Percentiles rank a stretch among this genome's conserved stretches.
These are phyloP conservation scores for Sminthurides aquaticus DNA, from an alignment of 2,888 invertebrate species.

Conservation along the genomic window DNA sequence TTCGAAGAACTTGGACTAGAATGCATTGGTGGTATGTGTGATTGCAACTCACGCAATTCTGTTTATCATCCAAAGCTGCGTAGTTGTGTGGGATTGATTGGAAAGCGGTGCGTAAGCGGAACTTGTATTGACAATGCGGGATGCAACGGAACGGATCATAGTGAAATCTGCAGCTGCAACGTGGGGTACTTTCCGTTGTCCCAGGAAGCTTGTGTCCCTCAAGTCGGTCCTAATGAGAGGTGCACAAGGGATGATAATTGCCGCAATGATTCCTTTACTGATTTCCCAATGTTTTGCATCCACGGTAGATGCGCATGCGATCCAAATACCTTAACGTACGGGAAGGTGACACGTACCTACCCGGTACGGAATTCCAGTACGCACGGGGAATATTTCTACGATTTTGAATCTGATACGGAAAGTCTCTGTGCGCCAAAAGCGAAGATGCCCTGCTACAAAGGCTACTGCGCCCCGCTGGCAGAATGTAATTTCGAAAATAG, in stretches of 20 bases:
- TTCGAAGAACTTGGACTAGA: background rate
- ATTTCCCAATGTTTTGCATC: background rate
- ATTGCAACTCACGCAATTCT: background rate
- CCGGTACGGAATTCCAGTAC: too few species aligned
- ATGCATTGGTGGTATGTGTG: background rate
- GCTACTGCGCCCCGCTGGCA: too few species aligned
- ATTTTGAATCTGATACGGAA: too few species aligned
- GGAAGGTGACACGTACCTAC: too few species aligned
- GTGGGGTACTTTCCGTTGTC: background rate
- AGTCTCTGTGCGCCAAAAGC: too few species aligned
- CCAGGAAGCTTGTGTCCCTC: background rate
- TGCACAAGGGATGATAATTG: background rate
- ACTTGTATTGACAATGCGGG: background rate
- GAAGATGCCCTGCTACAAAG: too few species aligned
- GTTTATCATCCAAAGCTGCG: background rate
- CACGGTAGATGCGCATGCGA: background rate
- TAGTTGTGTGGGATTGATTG: background rate
- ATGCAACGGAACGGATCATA: background rate
- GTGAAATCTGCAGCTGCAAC: background rate
- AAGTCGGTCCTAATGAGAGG: background rate
- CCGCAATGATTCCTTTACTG: background rate
- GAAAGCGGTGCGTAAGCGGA: background rate
- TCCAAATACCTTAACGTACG: background rate
- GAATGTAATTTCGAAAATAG: too few species aligned
- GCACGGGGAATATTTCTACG: too few species aligned